Conservation (phyloP, 2,888 invertebrate species). For the Macaria notata region DNA sequence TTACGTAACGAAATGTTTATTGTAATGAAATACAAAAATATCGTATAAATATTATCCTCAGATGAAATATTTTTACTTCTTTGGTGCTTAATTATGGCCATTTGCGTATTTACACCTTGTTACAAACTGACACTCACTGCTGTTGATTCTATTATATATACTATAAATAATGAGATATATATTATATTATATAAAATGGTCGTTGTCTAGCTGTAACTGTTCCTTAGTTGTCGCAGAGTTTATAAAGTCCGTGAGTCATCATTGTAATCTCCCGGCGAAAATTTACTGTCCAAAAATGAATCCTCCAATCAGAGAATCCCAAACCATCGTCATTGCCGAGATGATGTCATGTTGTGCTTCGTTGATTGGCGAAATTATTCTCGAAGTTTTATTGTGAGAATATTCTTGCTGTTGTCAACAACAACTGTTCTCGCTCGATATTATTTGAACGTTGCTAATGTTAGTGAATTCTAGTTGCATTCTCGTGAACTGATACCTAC, state of each 20-base stretch:
- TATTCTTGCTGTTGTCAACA: conserved; percentile 24
- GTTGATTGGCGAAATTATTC: too few species aligned
- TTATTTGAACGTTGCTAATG: conserved; percentile 53
- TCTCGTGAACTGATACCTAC: conserved; percentile 72
- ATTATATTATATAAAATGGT: conserved; percentile 24
- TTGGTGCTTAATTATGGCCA: conserved; percentile 74
- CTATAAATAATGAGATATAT: conserved; percentile 23
- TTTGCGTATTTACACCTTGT: conserved; percentile 73
- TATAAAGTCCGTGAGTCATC: conserved; percentile 13
- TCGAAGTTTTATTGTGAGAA: too few species aligned
- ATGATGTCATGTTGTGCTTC: too few species aligned
- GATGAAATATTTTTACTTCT: conserved; percentile 58
- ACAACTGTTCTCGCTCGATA: conserved; percentile 63
- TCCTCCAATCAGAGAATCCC: too few species aligned
- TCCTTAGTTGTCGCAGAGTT: conserved; percentile 47
- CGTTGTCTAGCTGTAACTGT: conserved; percentile 50
- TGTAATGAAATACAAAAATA: conserved; percentile 60
- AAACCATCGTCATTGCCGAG: too few species aligned
- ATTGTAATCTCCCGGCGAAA: not conserved
- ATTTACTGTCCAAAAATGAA: too few species aligned
- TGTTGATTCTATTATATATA: conserved; percentile 47
- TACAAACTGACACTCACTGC: conserved; percentile 61
- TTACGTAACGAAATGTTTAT: conserved; percentile 70
- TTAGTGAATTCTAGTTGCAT: conserved; percentile 49
- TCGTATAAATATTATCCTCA: conserved; percentile 61